These are phyloP conservation scores for Pomatostomus ruficeps DNA, from an alignment of 2,113 vertebrate species.

Conservation along the genomic window DNA sequence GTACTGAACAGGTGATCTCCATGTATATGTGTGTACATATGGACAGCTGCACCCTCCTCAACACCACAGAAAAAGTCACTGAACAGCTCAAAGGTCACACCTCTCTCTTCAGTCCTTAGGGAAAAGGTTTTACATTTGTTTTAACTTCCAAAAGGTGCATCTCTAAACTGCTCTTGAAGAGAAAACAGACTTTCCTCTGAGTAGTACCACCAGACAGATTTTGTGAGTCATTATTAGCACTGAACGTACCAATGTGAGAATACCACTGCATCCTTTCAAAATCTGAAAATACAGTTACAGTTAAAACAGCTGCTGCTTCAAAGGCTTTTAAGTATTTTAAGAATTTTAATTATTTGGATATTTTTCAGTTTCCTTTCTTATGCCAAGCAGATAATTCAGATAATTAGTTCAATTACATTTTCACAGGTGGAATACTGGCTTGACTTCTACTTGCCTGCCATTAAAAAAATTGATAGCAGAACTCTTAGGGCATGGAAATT, in stretches of 20 bases:
- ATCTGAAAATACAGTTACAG: neutral
- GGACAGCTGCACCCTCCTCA: neutral
- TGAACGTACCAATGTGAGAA: accelerated
- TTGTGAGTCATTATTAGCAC: accelerated
- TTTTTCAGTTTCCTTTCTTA: neutral
- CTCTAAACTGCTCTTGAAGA: neutral
- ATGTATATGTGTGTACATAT: accelerated
- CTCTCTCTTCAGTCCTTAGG: neutral
- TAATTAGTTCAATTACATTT: neutral
- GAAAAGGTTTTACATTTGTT: neutral
- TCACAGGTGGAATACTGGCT: neutral
- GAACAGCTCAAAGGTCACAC: neutral
- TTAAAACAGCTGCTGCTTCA: neutral
- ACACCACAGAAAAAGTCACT: neutral
- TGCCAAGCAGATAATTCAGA: neutral
- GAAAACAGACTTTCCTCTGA: neutral
- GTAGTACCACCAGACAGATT: neutral
- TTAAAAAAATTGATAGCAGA: neutral
- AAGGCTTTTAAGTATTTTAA: neutral
- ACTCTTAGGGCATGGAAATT: neutral
- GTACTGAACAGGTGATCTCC: neutral
- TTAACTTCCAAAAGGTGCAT: neutral
- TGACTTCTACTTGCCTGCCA: neutral
- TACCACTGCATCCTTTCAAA: neutral
- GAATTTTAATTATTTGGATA: neutral